These are phyloP conservation scores for Eudemis profundana DNA, from an alignment of 2,888 invertebrate species.

Conservation along the genomic window DNA sequence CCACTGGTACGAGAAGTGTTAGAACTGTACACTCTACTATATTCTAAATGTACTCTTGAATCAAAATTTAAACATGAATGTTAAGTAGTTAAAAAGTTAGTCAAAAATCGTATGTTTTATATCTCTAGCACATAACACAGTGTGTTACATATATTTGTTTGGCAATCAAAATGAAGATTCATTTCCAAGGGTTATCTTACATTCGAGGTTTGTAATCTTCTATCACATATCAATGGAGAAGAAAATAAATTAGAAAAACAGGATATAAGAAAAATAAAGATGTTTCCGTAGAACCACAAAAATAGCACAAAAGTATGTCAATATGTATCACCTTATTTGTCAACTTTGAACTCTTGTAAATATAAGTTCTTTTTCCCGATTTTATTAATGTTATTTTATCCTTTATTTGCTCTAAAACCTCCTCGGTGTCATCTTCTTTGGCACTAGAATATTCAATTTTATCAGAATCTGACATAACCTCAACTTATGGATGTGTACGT, in stretches of 20 bases:
- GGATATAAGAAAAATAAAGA: slow-evolving; percentile 74
- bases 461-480: no score
- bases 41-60: slow-evolving; percentile 77
- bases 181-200: slow-evolving; percentile 73
- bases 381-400: no score
- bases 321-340: slow-evolving; percentile 81
- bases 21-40: slow-evolving; percentile 79
- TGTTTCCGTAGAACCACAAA: slow-evolving; percentile 73
- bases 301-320: slow-evolving; percentile 80
- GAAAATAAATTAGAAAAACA: slow-evolving; percentile 82
- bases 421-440: no score
- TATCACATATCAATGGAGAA: slow-evolving; percentile 75
- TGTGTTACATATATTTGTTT: slow-evolving; percentile 59
- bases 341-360: slow-evolving; percentile 84
- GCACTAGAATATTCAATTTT: no score
- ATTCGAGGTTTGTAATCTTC: slow-evolving; percentile 79
- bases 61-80: slow-evolving; percentile 64
- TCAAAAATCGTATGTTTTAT: slow-evolving; percentile 68
- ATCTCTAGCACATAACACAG: slow-evolving; percentile 68
- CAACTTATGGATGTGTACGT: no score
- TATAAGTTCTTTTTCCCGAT: no score
- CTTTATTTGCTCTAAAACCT: no score
- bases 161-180: slow-evolving; percentile 73
- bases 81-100: slow-evolving; percentile 68
- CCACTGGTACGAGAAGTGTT: slow-evolving; percentile 67